Evolutionary conservation across 2,888 invertebrate species (phyloP).

Genomic region (Drosophila multiciliata): DNA sequence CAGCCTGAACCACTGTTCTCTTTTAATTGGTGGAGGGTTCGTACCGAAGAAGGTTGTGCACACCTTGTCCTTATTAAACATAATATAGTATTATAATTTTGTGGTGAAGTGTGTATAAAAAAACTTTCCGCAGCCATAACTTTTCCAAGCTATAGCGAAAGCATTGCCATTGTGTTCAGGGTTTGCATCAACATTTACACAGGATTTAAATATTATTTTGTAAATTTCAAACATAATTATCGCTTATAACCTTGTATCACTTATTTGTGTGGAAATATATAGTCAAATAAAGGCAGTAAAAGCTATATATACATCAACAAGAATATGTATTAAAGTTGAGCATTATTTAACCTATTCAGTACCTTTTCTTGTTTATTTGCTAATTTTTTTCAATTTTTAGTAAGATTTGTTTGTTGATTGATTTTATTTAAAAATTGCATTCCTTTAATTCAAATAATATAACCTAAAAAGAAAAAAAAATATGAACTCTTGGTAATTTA

Average conservation of each 20-base stretch:
- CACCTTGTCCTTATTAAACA: not conserved
- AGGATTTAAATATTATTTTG: not conserved
- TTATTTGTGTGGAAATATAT: not conserved
- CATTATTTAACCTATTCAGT: not conserved
- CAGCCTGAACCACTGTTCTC: conserved; percentile 17
- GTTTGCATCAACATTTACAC: not conserved
- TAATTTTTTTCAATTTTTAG: no score
- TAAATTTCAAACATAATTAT: no score
- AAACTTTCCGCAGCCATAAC: not conserved
- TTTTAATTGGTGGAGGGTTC: conserved; percentile 8
- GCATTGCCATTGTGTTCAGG: not conserved
- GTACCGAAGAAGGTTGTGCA: not conserved
- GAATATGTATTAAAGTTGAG: not conserved
- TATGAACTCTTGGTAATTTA: no score
- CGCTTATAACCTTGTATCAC: not conserved
- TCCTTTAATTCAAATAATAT: no score
- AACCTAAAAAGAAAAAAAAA: no score
- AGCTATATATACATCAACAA: not conserved
- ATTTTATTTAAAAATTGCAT: no score
- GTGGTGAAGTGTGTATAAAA: not conserved
- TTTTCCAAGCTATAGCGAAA: not conserved
- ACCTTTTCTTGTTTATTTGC: not conserved
- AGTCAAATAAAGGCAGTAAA: not conserved
- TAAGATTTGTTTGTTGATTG: no score
- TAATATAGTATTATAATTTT: not conserved